These are phyloP conservation scores for Aphelocoma coerulescens DNA, from an alignment of 2,113 vertebrate genomes.

Conservation along the genomic window DNA sequence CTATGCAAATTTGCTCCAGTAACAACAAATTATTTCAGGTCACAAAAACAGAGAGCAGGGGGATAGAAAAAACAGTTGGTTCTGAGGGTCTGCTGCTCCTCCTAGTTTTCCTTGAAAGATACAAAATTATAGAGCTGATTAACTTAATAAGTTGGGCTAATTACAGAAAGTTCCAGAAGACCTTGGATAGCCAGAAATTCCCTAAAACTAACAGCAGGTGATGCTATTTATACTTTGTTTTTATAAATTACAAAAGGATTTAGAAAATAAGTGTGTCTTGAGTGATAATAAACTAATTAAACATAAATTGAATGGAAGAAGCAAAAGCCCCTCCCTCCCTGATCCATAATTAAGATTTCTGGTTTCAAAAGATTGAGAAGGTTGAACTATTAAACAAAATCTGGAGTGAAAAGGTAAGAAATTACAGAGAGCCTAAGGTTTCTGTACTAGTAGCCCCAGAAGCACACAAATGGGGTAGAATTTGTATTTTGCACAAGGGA, in stretches of 20 bases:
- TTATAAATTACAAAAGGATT: background rate
- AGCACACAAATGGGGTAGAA: background rate
- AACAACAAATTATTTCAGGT: background rate
- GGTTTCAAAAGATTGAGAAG: background rate
- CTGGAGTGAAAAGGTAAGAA: background rate
- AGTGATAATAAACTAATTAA: background rate
- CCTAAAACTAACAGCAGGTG: background rate
- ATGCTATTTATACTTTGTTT: slow-evolving; percentile 8
- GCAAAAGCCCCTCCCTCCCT: background rate
- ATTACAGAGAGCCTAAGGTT: background rate
- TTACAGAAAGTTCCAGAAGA: background rate
- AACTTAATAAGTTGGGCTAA: background rate
- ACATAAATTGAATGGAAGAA: background rate
- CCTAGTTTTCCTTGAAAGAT: background rate
- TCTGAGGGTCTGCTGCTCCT: background rate
- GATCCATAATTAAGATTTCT: background rate
- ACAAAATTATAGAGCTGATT: background rate
- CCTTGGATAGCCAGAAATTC: background rate
- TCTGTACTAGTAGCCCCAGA: background rate
- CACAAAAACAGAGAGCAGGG: background rate
- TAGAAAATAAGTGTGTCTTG: background rate
- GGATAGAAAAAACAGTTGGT: background rate
- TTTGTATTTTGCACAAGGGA: background rate
- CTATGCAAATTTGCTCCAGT: background rate
- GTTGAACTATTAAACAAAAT: background rate